Conservation (phyloP, 1,140 invertebrate species). For the Lamellibrachia luymesi region DNA sequence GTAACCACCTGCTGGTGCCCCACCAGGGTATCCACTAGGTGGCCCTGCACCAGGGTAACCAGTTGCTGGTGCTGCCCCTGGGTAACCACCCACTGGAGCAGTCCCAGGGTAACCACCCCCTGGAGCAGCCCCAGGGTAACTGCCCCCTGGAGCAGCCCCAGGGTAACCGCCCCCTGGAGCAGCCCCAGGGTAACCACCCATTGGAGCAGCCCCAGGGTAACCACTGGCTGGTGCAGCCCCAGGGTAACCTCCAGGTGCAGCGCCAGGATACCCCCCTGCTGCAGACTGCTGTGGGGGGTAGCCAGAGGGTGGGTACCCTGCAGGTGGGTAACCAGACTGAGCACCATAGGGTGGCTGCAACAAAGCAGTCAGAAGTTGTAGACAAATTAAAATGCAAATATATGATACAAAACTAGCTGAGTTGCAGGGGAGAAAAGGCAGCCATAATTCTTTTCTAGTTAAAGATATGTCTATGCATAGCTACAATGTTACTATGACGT, state of each 20-base stretch:
- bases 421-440: too few relatives aligned
- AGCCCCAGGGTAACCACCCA: background rate
- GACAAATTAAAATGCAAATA: background rate
- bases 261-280: constrained; percentile 7
- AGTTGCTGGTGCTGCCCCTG: background rate
- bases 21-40: background rate
- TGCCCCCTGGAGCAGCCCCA: background rate
- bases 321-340: background rate
- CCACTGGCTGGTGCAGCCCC: background rate
- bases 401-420: too few relatives aligned
- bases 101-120: background rate
- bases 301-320: background rate
- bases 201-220: background rate
- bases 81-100: background rate
- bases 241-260: background rate
- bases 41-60: background rate
- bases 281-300: background rate
- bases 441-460: too few relatives aligned
- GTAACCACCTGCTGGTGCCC: background rate
- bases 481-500: too few relatives aligned
- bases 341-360: background rate
- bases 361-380: background rate
- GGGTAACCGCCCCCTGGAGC: background rate
- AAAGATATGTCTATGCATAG: too few relatives aligned
- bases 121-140: background rate